These are phyloP conservation scores for Aegypius monachus DNA, from an alignment of 2,113 vertebrate species.

Conservation along the genomic window DNA sequence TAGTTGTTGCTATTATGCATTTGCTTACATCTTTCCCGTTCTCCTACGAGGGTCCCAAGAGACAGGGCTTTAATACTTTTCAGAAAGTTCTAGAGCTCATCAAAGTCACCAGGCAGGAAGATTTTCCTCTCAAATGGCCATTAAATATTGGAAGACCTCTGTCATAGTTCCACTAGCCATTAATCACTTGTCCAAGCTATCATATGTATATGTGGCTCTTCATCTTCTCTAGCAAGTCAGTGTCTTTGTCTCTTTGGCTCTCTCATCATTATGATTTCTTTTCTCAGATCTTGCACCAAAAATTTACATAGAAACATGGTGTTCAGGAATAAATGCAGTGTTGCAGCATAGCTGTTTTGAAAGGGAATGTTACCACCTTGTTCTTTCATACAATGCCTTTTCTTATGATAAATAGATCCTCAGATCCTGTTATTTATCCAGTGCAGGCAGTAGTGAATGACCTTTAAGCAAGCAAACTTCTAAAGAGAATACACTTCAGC, in stretches of 20 bases:
- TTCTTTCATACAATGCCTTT: not conserved
- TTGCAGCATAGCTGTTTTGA: not conserved
- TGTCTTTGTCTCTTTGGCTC: not conserved
- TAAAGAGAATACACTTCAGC: not conserved
- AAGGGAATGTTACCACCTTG: not conserved
- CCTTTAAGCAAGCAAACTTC: not conserved
- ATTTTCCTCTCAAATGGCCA: not conserved
- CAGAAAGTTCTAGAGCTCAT: not conserved
- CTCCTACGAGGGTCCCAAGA: not conserved
- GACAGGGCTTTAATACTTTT: not conserved
- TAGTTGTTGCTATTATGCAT: not conserved
- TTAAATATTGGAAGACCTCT: not conserved
- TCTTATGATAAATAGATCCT: not conserved
- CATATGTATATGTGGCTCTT: not conserved
- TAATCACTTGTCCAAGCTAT: not conserved
- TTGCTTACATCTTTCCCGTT: not conserved
- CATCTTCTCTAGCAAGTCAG: not conserved
- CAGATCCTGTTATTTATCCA: not conserved
- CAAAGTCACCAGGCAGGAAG: not conserved
- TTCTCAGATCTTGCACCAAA: not conserved
- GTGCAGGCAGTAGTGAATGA: not conserved
- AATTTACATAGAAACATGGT: not conserved
- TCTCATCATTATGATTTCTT: not conserved
- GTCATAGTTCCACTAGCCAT: not conserved
- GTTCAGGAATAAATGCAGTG: not conserved